These are phyloP conservation scores for Arnoldichthys spilopterus DNA, from an alignment of 2,797 vertebrate species.

Conservation along the genomic window DNA sequence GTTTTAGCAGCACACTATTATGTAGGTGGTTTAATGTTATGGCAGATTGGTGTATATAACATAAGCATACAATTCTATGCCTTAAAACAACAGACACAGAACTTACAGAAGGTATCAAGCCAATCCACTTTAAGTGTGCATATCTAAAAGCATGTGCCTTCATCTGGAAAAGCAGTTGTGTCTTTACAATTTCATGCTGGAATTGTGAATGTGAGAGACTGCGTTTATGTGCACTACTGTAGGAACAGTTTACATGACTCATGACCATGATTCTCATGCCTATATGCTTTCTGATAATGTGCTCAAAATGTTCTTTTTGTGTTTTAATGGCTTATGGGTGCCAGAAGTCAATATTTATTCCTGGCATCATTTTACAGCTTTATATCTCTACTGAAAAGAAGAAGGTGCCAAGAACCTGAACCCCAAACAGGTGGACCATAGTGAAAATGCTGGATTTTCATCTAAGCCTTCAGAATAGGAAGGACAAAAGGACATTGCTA, in stretches of 20 bases:
- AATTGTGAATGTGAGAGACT: conserved; percentile 17
- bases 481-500: conserved; percentile 29
- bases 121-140: conserved; percentile 13
- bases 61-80: not conserved
- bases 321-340: not conserved
- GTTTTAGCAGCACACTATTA: too few species aligned
- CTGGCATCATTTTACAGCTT: conserved; percentile 37
- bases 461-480: conserved; percentile 30
- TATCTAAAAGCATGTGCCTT: conserved; percentile 19
- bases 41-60: too few species aligned
- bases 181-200: conserved; percentile 33
- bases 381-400: conserved; percentile 29
- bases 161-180: conserved; percentile 19
- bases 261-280: not conserved
- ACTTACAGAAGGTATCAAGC: not conserved
- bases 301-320: not conserved
- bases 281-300: not conserved
- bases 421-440: conserved; percentile 27
- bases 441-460: conserved; percentile 40
- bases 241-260: conserved; percentile 3
- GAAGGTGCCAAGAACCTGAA: conserved; percentile 20
- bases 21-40: too few species aligned
- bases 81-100: not conserved
- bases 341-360: conserved; percentile 39
- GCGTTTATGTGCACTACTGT: conserved; percentile 22